Evolutionary conservation across 2,797 vertebrate genomes (phyloP), one percentile per base, ranked within the genome.

Genomic region (Myotis planiceps): DNA sequence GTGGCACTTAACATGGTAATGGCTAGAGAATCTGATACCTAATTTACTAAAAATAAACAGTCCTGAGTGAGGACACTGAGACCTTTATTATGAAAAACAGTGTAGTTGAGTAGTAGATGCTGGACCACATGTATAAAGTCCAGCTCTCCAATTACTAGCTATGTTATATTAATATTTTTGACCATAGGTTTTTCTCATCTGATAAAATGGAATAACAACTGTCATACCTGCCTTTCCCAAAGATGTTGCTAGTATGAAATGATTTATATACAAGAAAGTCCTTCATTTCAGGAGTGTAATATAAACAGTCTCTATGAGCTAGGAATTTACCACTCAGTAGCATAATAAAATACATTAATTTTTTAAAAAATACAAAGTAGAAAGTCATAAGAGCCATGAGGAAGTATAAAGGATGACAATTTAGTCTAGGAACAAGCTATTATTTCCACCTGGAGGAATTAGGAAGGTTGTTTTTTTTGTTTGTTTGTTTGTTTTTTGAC

Each of bases 11-110:
- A 91, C 55, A 29, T 32, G n/a, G 21, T 18, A 60, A 80, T 29
- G 45, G 69, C 37, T 42, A 58, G 53, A 87, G 90, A 91, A 82
- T 66, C 23, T 81, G 58, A 71, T n/a, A 27, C 2, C 7, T 49
- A 78, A 68, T 74, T 66, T 96, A 66, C 81, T 88, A 81, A 88
- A 53, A 85, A 81, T 65, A 85, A 87, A 76, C 15, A 42, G 21
- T 74, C 6, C 27, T 53, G 51, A 90, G 18, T 47, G 25, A 86
- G 51, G 29, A 87, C n/a, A 37, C 18, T 88, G 71, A 72, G 74
- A 84, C 9, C 16, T 93, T 91, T 49, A 71, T 45, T 72, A 88
- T 79, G 49, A 90, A 86, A 81, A 69, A 63, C 3, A 47, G 49
- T 45, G 0, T 42, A 49, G 37, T 37, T 12, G 27, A 53, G 6